A percentile compares a stretch with the other conserved stretches of the same genome.
Evolutionary conservation across 2,888 invertebrate genomes (phyloP).

Genomic region (Acleris literana): DNA sequence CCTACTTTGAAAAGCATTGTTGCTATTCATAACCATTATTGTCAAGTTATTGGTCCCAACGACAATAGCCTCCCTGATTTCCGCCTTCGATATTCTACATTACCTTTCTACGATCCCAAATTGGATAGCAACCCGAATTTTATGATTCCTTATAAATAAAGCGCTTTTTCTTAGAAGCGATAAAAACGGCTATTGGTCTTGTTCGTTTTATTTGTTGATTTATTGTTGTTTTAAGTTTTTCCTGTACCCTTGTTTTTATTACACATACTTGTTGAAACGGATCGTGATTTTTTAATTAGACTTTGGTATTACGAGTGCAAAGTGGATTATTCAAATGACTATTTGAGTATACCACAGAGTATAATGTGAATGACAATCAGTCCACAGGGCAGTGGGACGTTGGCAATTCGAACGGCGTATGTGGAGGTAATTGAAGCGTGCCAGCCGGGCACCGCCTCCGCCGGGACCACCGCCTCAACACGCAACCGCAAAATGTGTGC

Average conservation of each 20-base stretch:
- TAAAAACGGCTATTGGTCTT: conserved; percentile 34
- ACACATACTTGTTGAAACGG: conserved; percentile 18
- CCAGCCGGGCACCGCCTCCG: conserved; percentile 59
- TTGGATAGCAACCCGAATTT: conserved; percentile 39
- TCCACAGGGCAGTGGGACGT: conserved; percentile 55
- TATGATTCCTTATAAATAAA: conserved; percentile 40
- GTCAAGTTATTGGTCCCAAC: conserved; percentile 39
- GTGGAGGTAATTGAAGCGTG: conserved; percentile 71
- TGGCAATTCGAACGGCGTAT: conserved; percentile 64
- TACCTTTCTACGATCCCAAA: conserved; percentile 40
- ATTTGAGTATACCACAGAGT: conserved; percentile 47
- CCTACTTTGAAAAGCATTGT: conserved; percentile 4
- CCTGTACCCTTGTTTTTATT: conserved; percentile 28
- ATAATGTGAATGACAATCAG: conserved; percentile 57
- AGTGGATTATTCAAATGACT: conserved; percentile 37
- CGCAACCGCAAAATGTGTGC: conserved; percentile 34
- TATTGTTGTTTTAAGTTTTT: conserved; percentile 31
- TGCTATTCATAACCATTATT: conserved; percentile 28
- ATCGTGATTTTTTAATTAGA: conserved; percentile 6
- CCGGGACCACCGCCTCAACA: conserved; percentile 50
- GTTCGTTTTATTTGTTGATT: conserved; percentile 32
- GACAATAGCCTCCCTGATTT: conserved; percentile 41
- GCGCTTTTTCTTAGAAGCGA: conserved; percentile 32
- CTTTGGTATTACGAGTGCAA: not conserved
- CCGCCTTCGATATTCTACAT: conserved; percentile 40